Base-by-base conservation (phyloP, 2,888 invertebrate genomes). In the Micropterix aruncella region DNA sequence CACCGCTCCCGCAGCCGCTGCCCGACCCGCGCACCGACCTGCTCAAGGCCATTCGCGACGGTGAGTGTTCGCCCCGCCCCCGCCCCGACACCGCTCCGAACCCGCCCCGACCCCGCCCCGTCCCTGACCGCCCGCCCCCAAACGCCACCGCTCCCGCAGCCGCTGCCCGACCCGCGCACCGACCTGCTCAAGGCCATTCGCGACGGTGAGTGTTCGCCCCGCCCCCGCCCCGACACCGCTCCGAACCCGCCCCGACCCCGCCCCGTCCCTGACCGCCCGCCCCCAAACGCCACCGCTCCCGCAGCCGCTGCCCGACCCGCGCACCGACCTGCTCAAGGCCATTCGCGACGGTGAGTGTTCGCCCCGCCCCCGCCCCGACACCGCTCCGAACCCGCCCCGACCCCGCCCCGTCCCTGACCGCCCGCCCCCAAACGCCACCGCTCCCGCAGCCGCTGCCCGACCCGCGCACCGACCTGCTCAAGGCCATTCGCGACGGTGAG, bases 401-500 rank as follows among this genome's bases (percentile, higher is more conserved):
- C 46, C 80, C 83, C 9, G 75, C 80, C 4, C 77, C 79, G 1
- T 74, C 76, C 27, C n/a, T n/a, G n/a, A n/a, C n/a, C n/a, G n/a
- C n/a, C n/a, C 81, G 82, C 57, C 77, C 75, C 42, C 78, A 83
- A 48, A 83, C 84, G 12, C 81, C 84, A 9, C 82, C 77, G 41
- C 83, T 75, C 40, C 83, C 76, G 2, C 80, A 79, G 19, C 79
- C 82, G n/a, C 77, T 78, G 44, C 72, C 77, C 5, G 92, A 93
- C 66, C 87, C 90, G 12, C 74, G 94, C 50, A 87, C 88, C 52
- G 94, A 94, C 67, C 74, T 96, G 51, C 79, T 96, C 61, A 92
- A 92, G 63, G 93, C 95, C 44, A 96, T 96, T 54, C 74, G 94
- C 57, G 90, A 92, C n/a, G n/a, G n/a, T n/a, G n/a, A n/a, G n/a